Evolutionary conservation across 2,888 invertebrate species (phyloP).

Genomic region (Eupithecia pulchellata): DNA sequence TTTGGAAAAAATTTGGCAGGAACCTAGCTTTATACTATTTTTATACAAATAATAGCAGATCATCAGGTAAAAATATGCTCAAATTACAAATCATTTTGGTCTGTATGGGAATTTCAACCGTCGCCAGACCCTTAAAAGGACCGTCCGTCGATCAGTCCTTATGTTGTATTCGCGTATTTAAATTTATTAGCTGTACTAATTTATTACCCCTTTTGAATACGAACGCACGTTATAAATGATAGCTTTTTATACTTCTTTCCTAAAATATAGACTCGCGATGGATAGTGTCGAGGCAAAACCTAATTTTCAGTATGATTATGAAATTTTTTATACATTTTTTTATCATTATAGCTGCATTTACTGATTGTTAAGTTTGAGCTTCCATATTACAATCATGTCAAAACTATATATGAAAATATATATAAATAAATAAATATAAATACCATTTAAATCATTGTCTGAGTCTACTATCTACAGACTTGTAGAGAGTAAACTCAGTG

Average conservation of each 20-base stretch:
- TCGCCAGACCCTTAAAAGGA: too few species aligned
- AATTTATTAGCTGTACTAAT: neutral
- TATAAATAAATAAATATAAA: too few species aligned
- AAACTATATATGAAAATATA: too few species aligned
- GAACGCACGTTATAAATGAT: neutral
- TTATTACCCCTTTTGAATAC: neutral
- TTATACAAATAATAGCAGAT: too few species aligned
- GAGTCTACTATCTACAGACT: too few species aligned
- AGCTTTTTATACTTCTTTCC: conserved; percentile 8
- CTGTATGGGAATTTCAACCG: too few species aligned
- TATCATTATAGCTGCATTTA: neutral
- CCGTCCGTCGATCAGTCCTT: neutral
- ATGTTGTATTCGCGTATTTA: neutral
- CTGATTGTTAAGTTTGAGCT: neutral
- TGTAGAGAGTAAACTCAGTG: too few species aligned
- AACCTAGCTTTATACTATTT: too few species aligned
- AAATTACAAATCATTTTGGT: too few species aligned
- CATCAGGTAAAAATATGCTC: too few species aligned
- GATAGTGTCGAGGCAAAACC: neutral
- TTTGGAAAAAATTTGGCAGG: too few species aligned
- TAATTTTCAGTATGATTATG: neutral
- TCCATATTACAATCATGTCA: neutral
- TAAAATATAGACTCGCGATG: neutral
- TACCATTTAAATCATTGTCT: too few species aligned
- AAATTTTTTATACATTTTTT: neutral